Evolutionary conservation across 2,113 vertebrate genomes (phyloP), one percentile per base, ranked within the genome.

Genomic region (Phaethornis superciliosus): DNA sequence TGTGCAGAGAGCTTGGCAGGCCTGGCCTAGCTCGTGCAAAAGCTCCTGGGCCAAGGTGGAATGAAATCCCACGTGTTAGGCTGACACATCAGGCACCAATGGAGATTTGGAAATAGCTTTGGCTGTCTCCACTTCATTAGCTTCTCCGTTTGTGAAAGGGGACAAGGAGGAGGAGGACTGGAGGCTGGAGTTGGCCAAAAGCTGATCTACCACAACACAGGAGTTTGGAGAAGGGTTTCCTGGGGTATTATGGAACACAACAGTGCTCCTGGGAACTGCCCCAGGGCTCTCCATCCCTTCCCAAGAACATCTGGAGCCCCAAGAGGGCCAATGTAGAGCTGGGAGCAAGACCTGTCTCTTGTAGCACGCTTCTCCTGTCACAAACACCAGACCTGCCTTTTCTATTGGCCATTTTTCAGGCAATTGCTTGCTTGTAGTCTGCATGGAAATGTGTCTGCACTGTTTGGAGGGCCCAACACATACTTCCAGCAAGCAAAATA

Each of bases 201-300:
- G n/a, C n/a, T n/a, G 51, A 24, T 22, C 37, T 42, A 47, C 37
- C 26, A 20, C 51, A 63, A 46, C 47, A 37, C 72, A 11, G 42
- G 42, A 40, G 63, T 33, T 30, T 3, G 3, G 46, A 75, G 64
- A 37, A 62, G 46, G 24, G 8, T 78, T 64, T 85, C 20, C 52
- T 0, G 0, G 22, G 42, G 60, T 24, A 44, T 26, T 79, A 9
- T 4, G 37, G 65, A 80, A 33, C 20, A 6, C 1, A 0, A 35
- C 26, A 26, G 33, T 2, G 0, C 32, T 59, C 56, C 60, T 65
- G 72, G 19, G 65, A 62, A 19, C 10, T 3, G 5, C 12, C 20
- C 28, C 0, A 0, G 4, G 6, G 6, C 69, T 68, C 76, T 37
- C 28, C 17, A 15, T 24, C 54, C 44, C n/a, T 52, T 9, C 20